These are phyloP conservation scores for Pachydiplax longipennis DNA, from an alignment of 2,888 invertebrate genomes.

Conservation along the genomic window DNA sequence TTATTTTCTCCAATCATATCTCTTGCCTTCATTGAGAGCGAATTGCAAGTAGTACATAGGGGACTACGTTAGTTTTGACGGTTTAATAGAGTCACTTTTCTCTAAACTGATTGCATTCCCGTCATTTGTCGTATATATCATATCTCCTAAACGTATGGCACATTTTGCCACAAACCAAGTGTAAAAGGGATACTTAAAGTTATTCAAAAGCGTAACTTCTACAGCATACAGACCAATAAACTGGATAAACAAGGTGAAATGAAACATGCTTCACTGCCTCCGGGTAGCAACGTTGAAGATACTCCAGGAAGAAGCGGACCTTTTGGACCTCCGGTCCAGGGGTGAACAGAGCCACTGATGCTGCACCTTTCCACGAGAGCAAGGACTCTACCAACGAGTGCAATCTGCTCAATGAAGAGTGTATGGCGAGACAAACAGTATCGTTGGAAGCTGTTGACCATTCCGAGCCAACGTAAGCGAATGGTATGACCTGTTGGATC, in stretches of 20 bases:
- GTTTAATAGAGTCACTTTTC: too few relatives aligned
- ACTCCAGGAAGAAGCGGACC: conserved; percentile 53
- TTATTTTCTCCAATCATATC: too few relatives aligned
- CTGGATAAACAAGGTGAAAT: conserved; percentile 55
- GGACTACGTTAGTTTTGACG: too few relatives aligned
- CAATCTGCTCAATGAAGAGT: conserved; percentile 56
- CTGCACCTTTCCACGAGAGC: conserved; percentile 56
- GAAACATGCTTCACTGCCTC: conserved; percentile 55
- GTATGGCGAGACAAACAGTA: conserved; percentile 53
- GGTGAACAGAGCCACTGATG: conserved; percentile 57
- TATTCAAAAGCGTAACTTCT: too few relatives aligned
- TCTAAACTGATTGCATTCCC: too few relatives aligned
- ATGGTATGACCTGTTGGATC: not conserved
- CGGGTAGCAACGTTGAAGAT: conserved; percentile 55
- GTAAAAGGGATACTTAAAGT: too few relatives aligned
- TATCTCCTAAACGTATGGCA: too few relatives aligned
- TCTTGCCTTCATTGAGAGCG: too few relatives aligned
- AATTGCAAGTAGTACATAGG: too few relatives aligned
- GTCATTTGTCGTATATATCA: too few relatives aligned
- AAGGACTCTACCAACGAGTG: conserved; percentile 55
- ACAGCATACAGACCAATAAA: not conserved
- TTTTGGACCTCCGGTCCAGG: conserved; percentile 55
- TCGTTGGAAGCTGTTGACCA: not conserved
- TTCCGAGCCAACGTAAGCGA: not conserved
- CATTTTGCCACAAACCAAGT: too few relatives aligned